Evolutionary conservation across 1,140 invertebrate species (phyloP).

Genomic region (Leguminivora glycinivorella): DNA sequence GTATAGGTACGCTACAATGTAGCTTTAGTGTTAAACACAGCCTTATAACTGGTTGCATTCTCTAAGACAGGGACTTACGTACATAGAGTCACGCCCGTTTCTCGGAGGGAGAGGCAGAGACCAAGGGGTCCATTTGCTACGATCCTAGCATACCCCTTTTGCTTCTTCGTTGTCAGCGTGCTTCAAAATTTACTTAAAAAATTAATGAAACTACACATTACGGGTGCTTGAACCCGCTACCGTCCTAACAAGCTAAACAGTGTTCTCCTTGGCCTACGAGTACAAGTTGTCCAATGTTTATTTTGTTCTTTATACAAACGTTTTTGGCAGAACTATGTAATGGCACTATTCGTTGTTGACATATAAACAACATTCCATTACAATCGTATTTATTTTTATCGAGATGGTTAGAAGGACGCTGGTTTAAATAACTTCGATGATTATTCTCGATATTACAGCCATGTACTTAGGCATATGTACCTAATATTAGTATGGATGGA

Average conservation of each 20-base stretch:
- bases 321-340: conserved; percentile 6
- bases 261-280: conserved; percentile 16
- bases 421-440: not conserved
- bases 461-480: not conserved
- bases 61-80: no score
- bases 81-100: no score
- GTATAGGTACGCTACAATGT: no score
- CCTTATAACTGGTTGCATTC: no score
- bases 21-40: no score
- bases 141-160: no score
- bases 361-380: conserved; percentile 1
- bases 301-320: conserved; percentile 14
- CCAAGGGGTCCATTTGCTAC: no score
- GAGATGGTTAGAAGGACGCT: not conserved
- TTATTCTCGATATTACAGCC: not conserved
- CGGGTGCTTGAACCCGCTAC: not conserved
- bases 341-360: conserved; percentile 17
- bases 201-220: no score
- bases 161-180: not conserved
- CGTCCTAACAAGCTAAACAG: not conserved
- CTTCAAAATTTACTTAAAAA: not conserved
- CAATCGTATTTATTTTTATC: not conserved
- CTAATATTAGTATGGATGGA: no score
- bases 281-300: conserved; percentile 10
- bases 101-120: no score